phyloP scores from a whole-genome alignment of 2,113 vertebrate species.

The Ciconia boyciana region DNA sequence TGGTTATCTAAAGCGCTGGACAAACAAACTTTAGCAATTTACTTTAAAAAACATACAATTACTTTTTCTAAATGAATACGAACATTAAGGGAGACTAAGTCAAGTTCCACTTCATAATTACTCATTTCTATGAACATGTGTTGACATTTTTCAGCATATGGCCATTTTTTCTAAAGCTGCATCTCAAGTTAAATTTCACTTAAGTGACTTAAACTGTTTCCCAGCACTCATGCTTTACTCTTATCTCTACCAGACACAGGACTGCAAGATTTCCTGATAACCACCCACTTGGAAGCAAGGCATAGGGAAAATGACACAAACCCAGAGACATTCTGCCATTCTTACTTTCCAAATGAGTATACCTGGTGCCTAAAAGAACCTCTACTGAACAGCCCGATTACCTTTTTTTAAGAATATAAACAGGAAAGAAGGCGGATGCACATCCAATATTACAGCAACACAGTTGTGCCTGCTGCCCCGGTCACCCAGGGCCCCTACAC shows the following conservation, averaged over 20 bases:
- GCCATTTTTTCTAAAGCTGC: not conserved
- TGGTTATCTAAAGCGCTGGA: not conserved
- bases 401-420: not conserved
- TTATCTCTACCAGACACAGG: not conserved
- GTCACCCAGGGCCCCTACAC: not conserved
- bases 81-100: not conserved
- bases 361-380: not conserved
- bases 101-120: conserved; percentile 26
- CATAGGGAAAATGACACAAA: not conserved
- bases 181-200: not conserved
- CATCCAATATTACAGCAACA: not conserved
- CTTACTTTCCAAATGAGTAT: not conserved
- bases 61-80: not conserved
- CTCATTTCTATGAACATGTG: conserved; percentile 26
- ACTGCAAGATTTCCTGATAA: conserved; percentile 10
- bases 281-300: not conserved
- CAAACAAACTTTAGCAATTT: not conserved
- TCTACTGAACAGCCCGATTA: not conserved
- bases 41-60: too few species aligned
- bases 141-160: conserved; percentile 53
- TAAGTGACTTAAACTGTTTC: not conserved
- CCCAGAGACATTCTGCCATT: not conserved
- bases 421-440: not conserved
- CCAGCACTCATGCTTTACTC: not conserved
- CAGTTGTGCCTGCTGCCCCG: not conserved